A percentile compares a stretch with the other conserved stretches of the same genome.
Conservation (phyloP, 2,888 invertebrate species). For the Laspeyria flexula region DNA sequence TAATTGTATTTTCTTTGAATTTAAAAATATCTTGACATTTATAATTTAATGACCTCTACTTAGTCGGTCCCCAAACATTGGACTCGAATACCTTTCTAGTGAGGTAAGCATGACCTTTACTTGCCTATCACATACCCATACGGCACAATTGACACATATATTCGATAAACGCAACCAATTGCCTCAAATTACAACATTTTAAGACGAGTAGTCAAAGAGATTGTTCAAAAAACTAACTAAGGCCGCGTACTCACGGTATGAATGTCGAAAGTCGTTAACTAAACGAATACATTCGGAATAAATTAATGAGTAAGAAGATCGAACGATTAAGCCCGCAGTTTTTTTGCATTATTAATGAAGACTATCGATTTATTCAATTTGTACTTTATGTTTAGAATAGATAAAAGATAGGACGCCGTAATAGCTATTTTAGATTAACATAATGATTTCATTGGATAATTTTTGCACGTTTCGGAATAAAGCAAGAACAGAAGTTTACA, state of each 20-base stretch:
- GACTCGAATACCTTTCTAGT: conserved; percentile 24
- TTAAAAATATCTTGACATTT: no score
- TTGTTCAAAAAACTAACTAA: conserved; percentile 21
- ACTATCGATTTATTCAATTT: conserved; percentile 25
- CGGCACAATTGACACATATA: conserved; percentile 35
- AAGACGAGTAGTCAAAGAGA: conserved; percentile 34
- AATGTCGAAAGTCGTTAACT: conserved; percentile 29
- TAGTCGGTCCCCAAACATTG: conserved; percentile 1
- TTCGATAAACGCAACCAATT: conserved; percentile 17
- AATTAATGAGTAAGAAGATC: conserved; percentile 18
- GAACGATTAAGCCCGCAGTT: conserved; percentile 47
- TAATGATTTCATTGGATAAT: no score
- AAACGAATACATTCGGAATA: conserved; percentile 18
- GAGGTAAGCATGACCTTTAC: conserved; percentile 31
- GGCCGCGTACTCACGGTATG: conserved; percentile 15
- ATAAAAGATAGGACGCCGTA: no score
- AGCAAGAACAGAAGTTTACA: no score
- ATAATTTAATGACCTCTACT: not conserved
- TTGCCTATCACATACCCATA: conserved; percentile 18
- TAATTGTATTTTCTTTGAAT: no score
- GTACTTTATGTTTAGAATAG: not conserved
- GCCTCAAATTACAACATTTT: conserved; percentile 23
- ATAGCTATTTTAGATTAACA: no score
- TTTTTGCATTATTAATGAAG: conserved; percentile 20
- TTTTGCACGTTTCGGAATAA: no score